These are phyloP conservation scores for Cynocephalus volans DNA, from an alignment of 2,113 vertebrate species.

Conservation along the genomic window DNA sequence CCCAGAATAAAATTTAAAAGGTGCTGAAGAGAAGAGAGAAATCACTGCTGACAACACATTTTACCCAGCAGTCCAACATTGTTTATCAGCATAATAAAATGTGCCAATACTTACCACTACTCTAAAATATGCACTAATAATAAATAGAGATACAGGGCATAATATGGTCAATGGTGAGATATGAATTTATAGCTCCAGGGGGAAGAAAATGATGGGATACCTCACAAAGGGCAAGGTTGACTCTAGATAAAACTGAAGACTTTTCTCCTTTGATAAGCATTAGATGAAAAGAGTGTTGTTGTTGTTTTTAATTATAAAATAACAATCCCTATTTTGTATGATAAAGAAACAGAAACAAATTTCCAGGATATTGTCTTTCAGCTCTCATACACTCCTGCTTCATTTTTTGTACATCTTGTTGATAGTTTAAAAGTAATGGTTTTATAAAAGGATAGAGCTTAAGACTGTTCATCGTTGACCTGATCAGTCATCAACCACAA, in stretches of 20 bases:
- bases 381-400: background rate
- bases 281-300: slow-evolving; percentile 78
- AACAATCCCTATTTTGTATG: slow-evolving; percentile 72
- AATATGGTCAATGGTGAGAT: slow-evolving; percentile 86
- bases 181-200: slow-evolving; percentile 83
- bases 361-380: slow-evolving; percentile 63
- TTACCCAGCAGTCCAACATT: slow-evolving; percentile 83
- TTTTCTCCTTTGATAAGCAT: slow-evolving; percentile 77
- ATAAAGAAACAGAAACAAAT: slow-evolving; percentile 82
- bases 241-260: slow-evolving; percentile 66
- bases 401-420: background rate
- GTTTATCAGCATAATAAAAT: slow-evolving; percentile 90
- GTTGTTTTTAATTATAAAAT: slow-evolving; percentile 68
- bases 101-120: slow-evolving; percentile 87
- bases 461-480: background rate
- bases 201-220: slow-evolving; percentile 38
- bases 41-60: slow-evolving; percentile 86
- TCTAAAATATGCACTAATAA: slow-evolving; percentile 89
- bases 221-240: slow-evolving; percentile 67
- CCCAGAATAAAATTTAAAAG: slow-evolving; percentile 70
- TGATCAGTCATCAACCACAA: background rate
- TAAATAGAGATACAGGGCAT: slow-evolving; percentile 84
- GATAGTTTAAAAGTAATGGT: slow-evolving; percentile 55
- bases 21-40: slow-evolving; percentile 83
- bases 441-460: background rate